Base-by-base conservation (phyloP, 1,140 invertebrate species). In the Eumeta japonica region DNA sequence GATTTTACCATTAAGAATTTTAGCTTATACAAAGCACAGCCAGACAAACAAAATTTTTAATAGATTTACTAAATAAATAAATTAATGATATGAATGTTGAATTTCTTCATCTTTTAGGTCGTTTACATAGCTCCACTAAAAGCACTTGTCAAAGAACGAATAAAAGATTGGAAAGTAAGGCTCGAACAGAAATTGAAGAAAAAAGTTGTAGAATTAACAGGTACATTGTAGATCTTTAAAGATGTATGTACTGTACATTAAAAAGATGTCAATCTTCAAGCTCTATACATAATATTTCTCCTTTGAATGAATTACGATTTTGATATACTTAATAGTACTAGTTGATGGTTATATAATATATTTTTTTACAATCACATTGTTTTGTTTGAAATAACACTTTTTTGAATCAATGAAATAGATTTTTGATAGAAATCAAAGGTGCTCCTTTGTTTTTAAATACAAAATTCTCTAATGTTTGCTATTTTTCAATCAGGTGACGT, bases 121-220 rank as follows among this genome's bases (percentile, higher is more conserved):
- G 94, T 99, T 0, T 99, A 99, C 58, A 98, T 99, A 56, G 97
- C 97, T 1, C 97, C 97, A 1, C 65, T 99, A 33, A 99, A 99
- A 79, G 96, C 97, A 27, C 72, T 99, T 5, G 97, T 99, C 0
- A 81, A 95, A 45, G 97, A 99, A 75, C 78, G 96, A 55, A 94
- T 99, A 24, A 84, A 87, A 19, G 97, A 99, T 64, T 99, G 97
- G 97, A 92, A 89, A 61, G 66, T 87, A n/a, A 81, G 93, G 52
- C 81, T 99, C 14, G 84, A 90, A 60, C 75, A 85, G 42, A 79
- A 83, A 43, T 62, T 97, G 11, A 83, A 82, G 0, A 90, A 89
- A 54, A 90, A 84, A 51, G 92, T 99, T 2, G 90, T 98, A 0
- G 97, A 99, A 74, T 76, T 99, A 34, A 99, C 97, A 37, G 97